Conservation (phyloP, 2,113 vertebrate genomes). For the Mionectes macconnelli region DNA sequence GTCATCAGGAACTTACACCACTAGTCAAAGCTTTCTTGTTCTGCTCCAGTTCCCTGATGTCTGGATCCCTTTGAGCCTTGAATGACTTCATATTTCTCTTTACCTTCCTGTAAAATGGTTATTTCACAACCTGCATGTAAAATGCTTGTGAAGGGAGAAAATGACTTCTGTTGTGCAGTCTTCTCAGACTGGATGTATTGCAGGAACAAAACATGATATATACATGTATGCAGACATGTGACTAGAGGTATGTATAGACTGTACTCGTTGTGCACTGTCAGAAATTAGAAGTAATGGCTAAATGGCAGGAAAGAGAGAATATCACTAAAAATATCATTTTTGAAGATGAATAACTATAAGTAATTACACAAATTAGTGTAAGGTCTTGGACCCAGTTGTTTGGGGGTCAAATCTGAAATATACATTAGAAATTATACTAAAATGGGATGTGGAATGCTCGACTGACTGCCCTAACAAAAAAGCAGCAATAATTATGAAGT, state of each 20-base stretch:
- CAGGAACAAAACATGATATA: neutral
- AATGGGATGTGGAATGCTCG: neutral
- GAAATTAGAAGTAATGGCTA: neutral
- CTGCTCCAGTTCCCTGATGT: neutral
- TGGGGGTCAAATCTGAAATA: neutral
- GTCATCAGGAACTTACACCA: neutral
- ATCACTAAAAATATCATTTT: neutral
- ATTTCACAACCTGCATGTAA: neutral
- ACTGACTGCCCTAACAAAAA: neutral
- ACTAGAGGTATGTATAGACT: neutral
- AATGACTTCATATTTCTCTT: neutral
- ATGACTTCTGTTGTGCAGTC: neutral
- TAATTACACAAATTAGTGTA: neutral
- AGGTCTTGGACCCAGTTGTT: neutral
- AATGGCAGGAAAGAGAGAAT: neutral
- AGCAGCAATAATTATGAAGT: rapidly evolving
- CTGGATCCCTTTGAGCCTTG: neutral
- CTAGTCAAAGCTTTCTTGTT: neutral
- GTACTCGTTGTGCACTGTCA: neutral
- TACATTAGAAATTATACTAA: neutral
- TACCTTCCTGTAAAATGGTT: neutral
- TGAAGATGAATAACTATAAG: neutral
- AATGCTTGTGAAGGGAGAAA: neutral
- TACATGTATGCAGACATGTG: too few relatives aligned
- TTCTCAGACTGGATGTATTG: neutral